Evolutionary conservation across 2,797 vertebrate species (phyloP), one percentile per base, ranked within the genome.

Genomic region (Novumbra hubbsi): DNA sequence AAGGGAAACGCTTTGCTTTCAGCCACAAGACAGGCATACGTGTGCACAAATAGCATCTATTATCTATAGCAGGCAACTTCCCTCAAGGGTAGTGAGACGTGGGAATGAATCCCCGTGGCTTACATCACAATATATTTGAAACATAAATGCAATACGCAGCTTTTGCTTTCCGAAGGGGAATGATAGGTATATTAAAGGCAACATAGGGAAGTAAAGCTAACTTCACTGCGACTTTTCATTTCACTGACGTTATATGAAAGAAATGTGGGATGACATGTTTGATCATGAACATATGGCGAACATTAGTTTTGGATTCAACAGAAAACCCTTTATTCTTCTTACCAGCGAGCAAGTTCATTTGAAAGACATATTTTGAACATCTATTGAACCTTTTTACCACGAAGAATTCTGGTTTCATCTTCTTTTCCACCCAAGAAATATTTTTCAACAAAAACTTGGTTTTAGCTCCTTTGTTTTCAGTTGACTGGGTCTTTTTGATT

Each of bases 201-300:
- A 9, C n/a, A 21, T 60, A 3, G 55, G 24, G 11, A 60, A 24
- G 24, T 60, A 14, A 15, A 17, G 41, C 16, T 14, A 8, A 27
- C 14, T 73, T 72, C 14, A 69, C 19, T 8, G 65, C 19, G 19
- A 70, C 7, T 67, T 15, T 76, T 24, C 15, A 28, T 73, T 68
- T 64, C 15, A 21, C 38, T 70, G 28, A 75, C 38, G 71, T 34
- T 71, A 17, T 8, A 8, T 8, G 45, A 30, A 69, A 55, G 41
- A 62, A 17, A 70, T 76, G 45, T 69, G 52, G 68, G 1, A 27
- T 68, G 63, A 27, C 27, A 67, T 14, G 57, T 45, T 65, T 34
- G 38, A 75, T 52, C 38, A 57, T 45, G 73, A 17, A 67, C 45
- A 70, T 76, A 72, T 80, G 76, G 32, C 5, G 28, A 19, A 28